Evolutionary conservation across 1,140 invertebrate genomes (phyloP).

Genomic region (Lordiphosa mommai): DNA sequence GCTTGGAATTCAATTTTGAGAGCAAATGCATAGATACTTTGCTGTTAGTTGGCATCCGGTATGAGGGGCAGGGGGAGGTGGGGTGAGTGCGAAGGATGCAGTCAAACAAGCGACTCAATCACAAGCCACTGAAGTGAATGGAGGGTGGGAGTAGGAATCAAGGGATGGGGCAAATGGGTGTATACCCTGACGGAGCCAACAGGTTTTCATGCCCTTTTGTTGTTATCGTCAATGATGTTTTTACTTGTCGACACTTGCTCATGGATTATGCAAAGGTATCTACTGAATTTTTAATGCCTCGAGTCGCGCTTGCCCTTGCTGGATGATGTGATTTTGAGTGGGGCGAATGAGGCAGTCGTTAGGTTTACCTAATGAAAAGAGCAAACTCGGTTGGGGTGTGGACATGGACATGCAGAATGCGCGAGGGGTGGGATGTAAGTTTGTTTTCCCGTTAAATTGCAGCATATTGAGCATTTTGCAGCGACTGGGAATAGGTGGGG

Average conservation of each 20-base stretch:
- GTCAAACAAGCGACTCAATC: conserved; percentile 68
- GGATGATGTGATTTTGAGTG: conserved; percentile 45
- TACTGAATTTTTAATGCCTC: conserved; percentile 74
- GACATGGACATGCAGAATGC: background rate
- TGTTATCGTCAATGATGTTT: conserved; percentile 72
- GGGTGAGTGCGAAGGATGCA: conserved; percentile 14
- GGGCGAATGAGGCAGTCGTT: conserved; percentile 5
- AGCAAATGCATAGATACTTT: conserved; percentile 17
- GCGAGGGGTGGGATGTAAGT: conserved; percentile 1
- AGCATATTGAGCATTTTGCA: conserved; percentile 71
- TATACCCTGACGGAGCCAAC: conserved; percentile 43
- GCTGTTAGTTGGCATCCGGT: conserved; percentile 38
- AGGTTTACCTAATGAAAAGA: conserved; percentile 59
- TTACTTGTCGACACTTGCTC: conserved; percentile 79
- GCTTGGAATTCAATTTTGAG: conserved; percentile 66
- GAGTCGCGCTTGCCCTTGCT: conserved; percentile 49
- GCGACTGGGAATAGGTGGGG: conserved; percentile 1
- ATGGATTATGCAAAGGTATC: conserved; percentile 79
- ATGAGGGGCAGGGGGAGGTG: background rate
- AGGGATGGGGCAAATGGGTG: conserved; percentile 8
- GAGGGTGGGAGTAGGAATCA: background rate
- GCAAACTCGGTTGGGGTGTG: conserved; percentile 8
- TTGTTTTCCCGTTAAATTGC: conserved; percentile 58
- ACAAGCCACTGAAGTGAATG: conserved; percentile 43
- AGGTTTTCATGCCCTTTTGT: conserved; percentile 57